Evolutionary conservation across 1,140 invertebrate species (phyloP).

Genomic region (Zaprionus tsacasi): DNA sequence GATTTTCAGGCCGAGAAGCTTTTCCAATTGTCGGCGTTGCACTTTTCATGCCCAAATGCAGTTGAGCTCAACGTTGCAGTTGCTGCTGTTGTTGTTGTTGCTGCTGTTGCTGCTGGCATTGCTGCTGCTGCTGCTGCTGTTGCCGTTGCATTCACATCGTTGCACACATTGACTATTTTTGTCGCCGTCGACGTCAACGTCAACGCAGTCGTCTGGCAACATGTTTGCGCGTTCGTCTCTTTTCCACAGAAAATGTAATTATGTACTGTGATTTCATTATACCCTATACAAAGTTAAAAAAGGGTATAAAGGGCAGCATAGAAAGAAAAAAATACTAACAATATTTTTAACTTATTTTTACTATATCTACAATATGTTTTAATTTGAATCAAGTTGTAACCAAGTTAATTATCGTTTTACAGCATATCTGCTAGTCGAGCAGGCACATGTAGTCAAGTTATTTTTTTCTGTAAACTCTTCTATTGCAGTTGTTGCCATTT

Average conservation of each 20-base stretch:
- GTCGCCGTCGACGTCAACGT: conserved; percentile 39
- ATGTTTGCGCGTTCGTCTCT: conserved; percentile 67
- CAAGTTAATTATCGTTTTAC: not conserved
- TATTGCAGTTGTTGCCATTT: conserved; percentile 52
- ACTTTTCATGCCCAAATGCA: conserved; percentile 78
- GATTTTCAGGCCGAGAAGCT: conserved; percentile 62
- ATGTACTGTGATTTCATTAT: conserved; percentile 63
- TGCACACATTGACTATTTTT: conserved; percentile 57
- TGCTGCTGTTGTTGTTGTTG: conserved; percentile 9
- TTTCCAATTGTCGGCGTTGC: conserved; percentile 71
- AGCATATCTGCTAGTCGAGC: conserved; percentile 7
- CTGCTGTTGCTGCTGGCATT: not conserved
- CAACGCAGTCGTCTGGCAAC: conserved; percentile 66
- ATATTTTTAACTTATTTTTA: not conserved
- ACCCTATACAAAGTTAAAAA: not conserved
- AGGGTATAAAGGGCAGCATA: not conserved
- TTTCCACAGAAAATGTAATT: conserved; percentile 75
- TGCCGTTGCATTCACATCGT: conserved; percentile 31
- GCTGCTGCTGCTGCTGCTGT: conserved; percentile 10
- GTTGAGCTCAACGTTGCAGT: conserved; percentile 36
- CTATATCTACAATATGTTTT: too few species aligned
- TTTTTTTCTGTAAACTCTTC: conserved; percentile 18
- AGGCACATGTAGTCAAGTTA: not conserved
- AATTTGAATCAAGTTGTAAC: too few species aligned
- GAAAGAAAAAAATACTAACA: not conserved